A percentile compares a stretch with the other conserved stretches of the same genome.
These are phyloP conservation scores for Anser brachyrhynchus DNA, from an alignment of 2,113 vertebrate species.

Conservation along the genomic window DNA sequence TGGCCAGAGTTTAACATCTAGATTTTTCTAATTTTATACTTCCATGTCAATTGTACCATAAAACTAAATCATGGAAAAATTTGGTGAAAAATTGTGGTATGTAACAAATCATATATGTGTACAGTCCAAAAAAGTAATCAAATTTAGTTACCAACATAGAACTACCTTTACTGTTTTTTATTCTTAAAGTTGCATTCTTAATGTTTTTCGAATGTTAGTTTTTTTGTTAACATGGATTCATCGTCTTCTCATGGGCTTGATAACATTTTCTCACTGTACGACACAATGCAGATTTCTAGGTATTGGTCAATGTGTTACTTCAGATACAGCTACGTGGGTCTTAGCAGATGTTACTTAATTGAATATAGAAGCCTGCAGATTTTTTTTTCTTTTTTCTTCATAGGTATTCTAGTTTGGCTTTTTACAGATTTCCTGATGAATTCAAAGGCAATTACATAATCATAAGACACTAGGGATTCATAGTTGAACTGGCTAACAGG, in stretches of 20 bases:
- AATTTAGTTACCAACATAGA: not conserved
- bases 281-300: not conserved
- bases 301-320: not conserved
- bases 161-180: not conserved
- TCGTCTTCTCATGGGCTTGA: not conserved
- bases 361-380: not conserved
- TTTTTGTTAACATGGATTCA: not conserved
- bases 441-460: not conserved
- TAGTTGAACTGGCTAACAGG: not conserved
- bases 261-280: not conserved
- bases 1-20: not conserved
- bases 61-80: not conserved
- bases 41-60: not conserved
- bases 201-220: not conserved
- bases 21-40: not conserved
- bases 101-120: not conserved
- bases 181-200: not conserved
- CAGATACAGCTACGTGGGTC: not conserved
- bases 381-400: not conserved
- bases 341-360: not conserved
- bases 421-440: not conserved
- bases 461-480: not conserved
- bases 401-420: not conserved
- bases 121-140: not conserved
- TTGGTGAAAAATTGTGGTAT: not conserved